Evolutionary conservation across 2,797 vertebrate genomes (phyloP).

Genomic region (Falco rusticolus): DNA sequence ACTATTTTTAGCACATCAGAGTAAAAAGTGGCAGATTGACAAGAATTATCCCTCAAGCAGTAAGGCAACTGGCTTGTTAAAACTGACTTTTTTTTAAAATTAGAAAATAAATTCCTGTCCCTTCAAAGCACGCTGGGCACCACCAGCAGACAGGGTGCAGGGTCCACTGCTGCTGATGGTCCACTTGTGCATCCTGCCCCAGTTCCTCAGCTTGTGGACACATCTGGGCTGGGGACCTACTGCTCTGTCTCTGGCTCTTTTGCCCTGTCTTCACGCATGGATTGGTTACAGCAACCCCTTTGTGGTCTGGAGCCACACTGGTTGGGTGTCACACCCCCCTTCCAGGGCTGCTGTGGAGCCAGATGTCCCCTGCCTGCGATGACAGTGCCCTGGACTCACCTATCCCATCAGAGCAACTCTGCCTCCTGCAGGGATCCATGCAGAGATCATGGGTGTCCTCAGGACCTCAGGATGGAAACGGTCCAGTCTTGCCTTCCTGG

Average conservation of each 20-base stretch:
- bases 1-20: conserved; percentile 29
- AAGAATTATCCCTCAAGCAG: not conserved
- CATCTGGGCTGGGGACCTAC: not conserved
- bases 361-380: not conserved
- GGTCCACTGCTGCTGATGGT: rapidly evolving
- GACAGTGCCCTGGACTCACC: not conserved
- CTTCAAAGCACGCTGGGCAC: not conserved
- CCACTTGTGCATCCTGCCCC: rapidly evolving
- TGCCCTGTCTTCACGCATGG: rapidly evolving
- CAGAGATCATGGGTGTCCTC: not conserved
- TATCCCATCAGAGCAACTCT: rapidly evolving
- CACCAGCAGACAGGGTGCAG: not conserved
- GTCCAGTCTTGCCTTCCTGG: not conserved
- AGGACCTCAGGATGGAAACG: too few relatives aligned
- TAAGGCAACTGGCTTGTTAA: not conserved
- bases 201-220: not conserved
- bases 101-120: not conserved
- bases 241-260: not conserved
- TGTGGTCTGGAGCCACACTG: not conserved
- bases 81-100: too few relatives aligned
- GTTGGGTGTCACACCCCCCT: not conserved
- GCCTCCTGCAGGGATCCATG: not conserved
- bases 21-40: not conserved
- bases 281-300: not conserved
- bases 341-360: not conserved